Base-by-base conservation (phyloP, 2,797 vertebrate species). In the Novumbra hubbsi region DNA sequence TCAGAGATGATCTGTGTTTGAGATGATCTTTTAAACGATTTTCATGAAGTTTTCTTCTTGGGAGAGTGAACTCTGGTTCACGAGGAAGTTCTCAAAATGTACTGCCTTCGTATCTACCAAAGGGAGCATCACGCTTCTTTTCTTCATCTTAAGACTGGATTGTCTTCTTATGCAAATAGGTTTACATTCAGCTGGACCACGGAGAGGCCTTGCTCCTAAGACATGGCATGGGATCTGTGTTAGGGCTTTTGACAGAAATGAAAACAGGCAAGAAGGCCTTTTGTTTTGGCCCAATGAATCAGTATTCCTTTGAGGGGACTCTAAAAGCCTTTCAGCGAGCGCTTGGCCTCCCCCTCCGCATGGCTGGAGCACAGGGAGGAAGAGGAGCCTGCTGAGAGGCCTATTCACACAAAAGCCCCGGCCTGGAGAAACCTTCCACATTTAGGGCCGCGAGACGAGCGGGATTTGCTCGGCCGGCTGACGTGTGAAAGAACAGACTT, bases 261-360 rank as follows among this genome's bases (percentile, higher is more conserved):
- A 84, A 91, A 88, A 90, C 86, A 87, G 88, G 83, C 90, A 81
- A 86, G 86, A 86, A 16, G 82, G 78, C 81, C 81, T 87, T 92
- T 93, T 92, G 91, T 93, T 86, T 88, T 80, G 84, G 83, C 52
- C 87, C 90, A 93, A 82, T 92, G 92, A 92, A 92, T 93, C 88
- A 85, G 88, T 83, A 85, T 92, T 90, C 90, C 89, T 91, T 90
- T 89, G 89, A 90, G 85, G 73, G 41, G 71, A 73, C 65, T 88
- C 83, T 88, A 87, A 89, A 90, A 41, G 78, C 78, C 88, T 91
- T 91, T 91, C 79, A 90, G 88, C 67, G n/a, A 67, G 87, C 80
- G 83, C 80, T 69, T 80, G 68, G 77, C 81, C 55, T 70, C 64
- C 55, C 67, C 1, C 73, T n/a, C 24, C 16, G 78, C 84, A 86